phyloP scores from a whole-genome alignment of 2,888 invertebrate genomes.

The Leptopilina drosophilae region DNA sequence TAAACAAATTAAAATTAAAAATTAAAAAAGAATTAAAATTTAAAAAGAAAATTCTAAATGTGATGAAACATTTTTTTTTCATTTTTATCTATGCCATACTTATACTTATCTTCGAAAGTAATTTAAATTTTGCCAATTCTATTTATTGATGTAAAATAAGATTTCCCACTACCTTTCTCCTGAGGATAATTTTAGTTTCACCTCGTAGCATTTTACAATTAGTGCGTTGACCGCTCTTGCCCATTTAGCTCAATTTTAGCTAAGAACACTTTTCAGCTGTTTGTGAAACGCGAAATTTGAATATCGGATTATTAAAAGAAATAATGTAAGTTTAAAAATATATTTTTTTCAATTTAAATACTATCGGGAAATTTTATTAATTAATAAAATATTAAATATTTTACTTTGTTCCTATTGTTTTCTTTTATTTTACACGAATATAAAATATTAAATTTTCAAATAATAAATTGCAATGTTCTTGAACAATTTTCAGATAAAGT shows the following conservation, averaged over 20 bases:
- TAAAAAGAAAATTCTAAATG: background rate
- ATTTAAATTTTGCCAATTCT: constrained; percentile 31
- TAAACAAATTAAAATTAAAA: too few relatives aligned
- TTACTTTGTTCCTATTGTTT: too few relatives aligned
- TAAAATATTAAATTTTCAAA: too few relatives aligned
- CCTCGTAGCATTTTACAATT: constrained; percentile 67
- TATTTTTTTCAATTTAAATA: background rate
- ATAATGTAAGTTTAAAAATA: background rate
- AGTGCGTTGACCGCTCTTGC: constrained; percentile 66
- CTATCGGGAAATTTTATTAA: too few relatives aligned
- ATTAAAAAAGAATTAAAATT: too few relatives aligned
- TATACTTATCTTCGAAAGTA: background rate
- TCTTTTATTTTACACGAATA: too few relatives aligned
- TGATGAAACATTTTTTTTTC: background rate
- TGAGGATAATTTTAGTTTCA: constrained; percentile 75
- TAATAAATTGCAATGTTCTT: too few relatives aligned
- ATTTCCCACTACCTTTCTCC: constrained; percentile 58
- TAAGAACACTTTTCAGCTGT: background rate
- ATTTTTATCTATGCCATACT: background rate
- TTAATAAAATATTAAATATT: too few relatives aligned
- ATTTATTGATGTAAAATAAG: constrained; percentile 32
- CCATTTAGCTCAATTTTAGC: constrained; percentile 62
- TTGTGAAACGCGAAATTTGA: background rate
- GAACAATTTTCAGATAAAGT: too few relatives aligned
- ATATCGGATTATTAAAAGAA: background rate